A percentile compares a stretch with the other conserved stretches of the same genome.
These are phyloP conservation scores for Corvus hawaiiensis DNA, from an alignment of 2,113 vertebrate genomes.

Conservation along the genomic window DNA sequence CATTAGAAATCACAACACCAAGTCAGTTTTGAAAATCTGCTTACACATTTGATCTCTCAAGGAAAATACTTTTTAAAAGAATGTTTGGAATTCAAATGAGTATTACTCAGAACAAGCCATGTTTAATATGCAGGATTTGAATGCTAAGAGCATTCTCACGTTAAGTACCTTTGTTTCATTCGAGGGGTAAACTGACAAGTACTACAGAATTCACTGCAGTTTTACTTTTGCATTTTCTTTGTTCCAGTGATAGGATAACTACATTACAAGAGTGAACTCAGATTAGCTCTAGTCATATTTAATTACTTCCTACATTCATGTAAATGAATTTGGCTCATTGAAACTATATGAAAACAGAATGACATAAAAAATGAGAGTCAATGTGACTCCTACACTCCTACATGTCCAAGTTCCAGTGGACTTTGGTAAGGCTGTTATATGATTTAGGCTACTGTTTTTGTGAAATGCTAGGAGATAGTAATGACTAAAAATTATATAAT, in stretches of 20 bases:
- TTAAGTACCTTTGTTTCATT: conserved; percentile 53
- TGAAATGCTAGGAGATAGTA: neutral
- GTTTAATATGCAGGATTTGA: conserved; percentile 52
- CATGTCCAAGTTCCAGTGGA: neutral
- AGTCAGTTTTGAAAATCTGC: conserved; percentile 44
- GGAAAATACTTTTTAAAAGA: conserved; percentile 40
- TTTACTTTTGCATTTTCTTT: neutral
- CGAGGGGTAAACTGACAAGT: neutral
- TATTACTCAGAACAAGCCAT: conserved; percentile 9
- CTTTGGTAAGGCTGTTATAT: neutral
- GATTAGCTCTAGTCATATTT: neutral
- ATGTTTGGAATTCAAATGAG: conserved; percentile 42
- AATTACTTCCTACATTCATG: neutral
- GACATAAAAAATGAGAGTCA: neutral
- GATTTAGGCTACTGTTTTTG: neutral
- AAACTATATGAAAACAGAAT: neutral
- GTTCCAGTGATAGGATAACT: neutral
- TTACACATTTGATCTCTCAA: conserved; percentile 26
- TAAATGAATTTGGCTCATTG: neutral
- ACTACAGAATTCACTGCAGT: neutral
- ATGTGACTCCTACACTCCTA: neutral
- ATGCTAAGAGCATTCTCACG: neutral
- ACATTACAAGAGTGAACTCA: neutral
- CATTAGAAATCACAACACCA: neutral
- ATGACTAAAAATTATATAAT: neutral